Evolutionary conservation across 2,888 invertebrate genomes (phyloP), one percentile per base, ranked within the genome.

Genomic region (Lasioglossum calceatum): DNA sequence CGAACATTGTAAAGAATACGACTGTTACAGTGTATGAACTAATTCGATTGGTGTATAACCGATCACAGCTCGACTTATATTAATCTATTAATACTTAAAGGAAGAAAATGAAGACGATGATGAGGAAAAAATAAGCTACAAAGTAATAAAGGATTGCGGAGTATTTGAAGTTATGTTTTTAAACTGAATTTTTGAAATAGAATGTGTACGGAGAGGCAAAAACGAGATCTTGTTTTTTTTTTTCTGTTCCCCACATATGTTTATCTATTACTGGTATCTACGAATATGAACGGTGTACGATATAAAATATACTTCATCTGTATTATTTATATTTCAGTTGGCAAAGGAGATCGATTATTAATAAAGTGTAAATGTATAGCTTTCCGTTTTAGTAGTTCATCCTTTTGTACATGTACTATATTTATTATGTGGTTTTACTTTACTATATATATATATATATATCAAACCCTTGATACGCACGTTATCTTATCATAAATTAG

Each of bases 141-240:
- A 92, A 93, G 92, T 94, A 94, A 93, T 93, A 93, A 93, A 90
- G 92, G 93, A 94, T 94, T 93, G 92, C 92, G 92, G 92, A 93
- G 93, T 94, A 93, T 93, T 94, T 91, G 93, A 93, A 94, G 94
- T 95, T 95, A 93, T 94, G 94, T 94, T 95, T 95, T 94, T 94
- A 93, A 94, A 94, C 93, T 94, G 93, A 94, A 94, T 93, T 94
- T 94, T 94, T 93, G 93, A 95, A 95, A 95, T 95, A 95, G 94
- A 94, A 94, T 93, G 93, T 94, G 94, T 94, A 95, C 93, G 94
- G 93, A 94, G 94, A 95, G 95, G 93, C 93, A 94, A 92, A 91
- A 87, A 89, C 82, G 88, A 87, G 86, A 87, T 89, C 87, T 91
- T 90, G 86, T 90, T 92, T 90, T 90, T 90, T 90, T 88, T 90